These are phyloP conservation scores for Escarpia spicata DNA, from an alignment of 2,888 invertebrate genomes.

Conservation along the genomic window DNA sequence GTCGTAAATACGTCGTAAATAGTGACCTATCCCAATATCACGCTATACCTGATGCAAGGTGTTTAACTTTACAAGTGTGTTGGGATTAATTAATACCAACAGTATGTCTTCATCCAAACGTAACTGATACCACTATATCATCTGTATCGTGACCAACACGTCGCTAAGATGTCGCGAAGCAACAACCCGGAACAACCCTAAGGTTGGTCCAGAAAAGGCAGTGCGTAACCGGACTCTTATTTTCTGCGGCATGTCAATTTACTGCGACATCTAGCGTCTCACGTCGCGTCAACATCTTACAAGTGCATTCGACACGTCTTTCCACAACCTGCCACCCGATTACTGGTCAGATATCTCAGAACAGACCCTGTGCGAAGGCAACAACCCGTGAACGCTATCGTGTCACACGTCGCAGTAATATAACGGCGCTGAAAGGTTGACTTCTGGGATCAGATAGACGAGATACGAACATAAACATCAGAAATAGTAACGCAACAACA, in stretches of 20 bases:
- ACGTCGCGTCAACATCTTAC: constrained; percentile 16
- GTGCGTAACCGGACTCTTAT: neutral
- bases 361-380: neutral
- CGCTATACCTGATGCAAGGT: neutral
- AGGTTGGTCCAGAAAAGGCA: neutral
- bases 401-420: neutral
- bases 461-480: neutral
- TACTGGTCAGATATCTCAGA: neutral
- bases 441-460: neutral
- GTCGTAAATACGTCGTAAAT: neutral
- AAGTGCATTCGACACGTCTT: neutral
- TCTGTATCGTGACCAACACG: neutral
- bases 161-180: neutral
- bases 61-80: neutral
- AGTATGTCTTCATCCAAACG: neutral
- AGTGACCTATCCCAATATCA: neutral
- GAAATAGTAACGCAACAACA: neutral
- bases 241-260: neutral
- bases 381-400: neutral
- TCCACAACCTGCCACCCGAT: neutral
- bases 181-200: neutral
- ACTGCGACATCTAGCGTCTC: neutral
- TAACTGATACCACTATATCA: neutral
- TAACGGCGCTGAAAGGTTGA: neutral
- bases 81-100: neutral